A percentile compares a stretch with the other conserved stretches of the same genome.
Evolutionary conservation across 2,888 invertebrate species (phyloP).

Genomic region (Nineta flava): DNA sequence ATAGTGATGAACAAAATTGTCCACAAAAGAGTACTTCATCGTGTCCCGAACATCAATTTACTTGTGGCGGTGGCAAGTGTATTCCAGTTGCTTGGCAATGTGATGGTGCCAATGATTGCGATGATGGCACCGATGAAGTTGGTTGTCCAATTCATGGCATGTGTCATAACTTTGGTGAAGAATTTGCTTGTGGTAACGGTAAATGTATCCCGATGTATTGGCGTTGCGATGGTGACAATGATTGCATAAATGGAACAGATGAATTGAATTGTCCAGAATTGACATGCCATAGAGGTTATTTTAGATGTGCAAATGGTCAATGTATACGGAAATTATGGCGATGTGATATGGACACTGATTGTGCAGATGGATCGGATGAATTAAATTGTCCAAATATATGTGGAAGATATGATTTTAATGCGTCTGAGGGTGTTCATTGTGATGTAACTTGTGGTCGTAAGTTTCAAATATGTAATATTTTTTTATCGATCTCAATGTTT

Average conservation of each 20-base stretch:
- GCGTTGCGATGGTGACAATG: conserved; percentile 43
- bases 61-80: conserved; percentile 20
- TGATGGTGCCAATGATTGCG: conserved; percentile 44
- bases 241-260: conserved; percentile 44
- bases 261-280: conserved; percentile 39
- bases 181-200: conserved; percentile 40
- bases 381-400: conserved; percentile 30
- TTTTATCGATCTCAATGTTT: too few relatives aligned
- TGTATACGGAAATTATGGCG: conserved; percentile 46
- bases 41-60: conserved; percentile 31
- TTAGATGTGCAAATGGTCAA: conserved; percentile 41
- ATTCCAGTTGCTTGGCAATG: conserved; percentile 28
- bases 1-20: conserved; percentile 43
- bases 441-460: too few relatives aligned
- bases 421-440: too few relatives aligned
- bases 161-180: conserved; percentile 34
- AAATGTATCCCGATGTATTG: conserved; percentile 47
- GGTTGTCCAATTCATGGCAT: conserved; percentile 29
- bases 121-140: conserved; percentile 43
- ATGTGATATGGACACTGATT: conserved; percentile 46
- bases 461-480: too few relatives aligned
- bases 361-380: conserved; percentile 44
- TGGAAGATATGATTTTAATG: too few relatives aligned
- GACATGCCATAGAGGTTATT: conserved; percentile 40
- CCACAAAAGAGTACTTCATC: conserved; percentile 27